Evolutionary conservation across 2,113 vertebrate species (phyloP).

Genomic region (Mesoclemmys tuberculata): DNA sequence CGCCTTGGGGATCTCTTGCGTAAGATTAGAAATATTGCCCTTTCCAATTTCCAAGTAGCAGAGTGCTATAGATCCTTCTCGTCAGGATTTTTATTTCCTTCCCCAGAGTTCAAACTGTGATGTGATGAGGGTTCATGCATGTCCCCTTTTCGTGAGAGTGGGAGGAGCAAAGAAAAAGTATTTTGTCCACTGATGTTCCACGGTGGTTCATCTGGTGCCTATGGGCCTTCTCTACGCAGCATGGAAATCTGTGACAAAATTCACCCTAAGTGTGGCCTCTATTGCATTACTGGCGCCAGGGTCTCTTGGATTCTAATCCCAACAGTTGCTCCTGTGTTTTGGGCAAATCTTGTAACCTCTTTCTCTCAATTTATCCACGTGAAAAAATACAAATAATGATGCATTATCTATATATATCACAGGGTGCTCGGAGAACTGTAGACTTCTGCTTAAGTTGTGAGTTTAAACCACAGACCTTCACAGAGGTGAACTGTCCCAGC

Average conservation of each 20-base stretch:
- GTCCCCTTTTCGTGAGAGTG: not conserved
- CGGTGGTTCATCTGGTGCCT: not conserved
- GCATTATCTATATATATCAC: not conserved
- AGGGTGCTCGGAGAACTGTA: not conserved
- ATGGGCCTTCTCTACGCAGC: not conserved
- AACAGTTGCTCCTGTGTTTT: not conserved
- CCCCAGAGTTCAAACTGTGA: not conserved
- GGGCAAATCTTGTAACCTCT: conserved; percentile 17
- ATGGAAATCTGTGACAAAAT: not conserved
- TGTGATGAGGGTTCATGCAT: not conserved
- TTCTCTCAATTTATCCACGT: not conserved
- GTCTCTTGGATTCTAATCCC: not conserved
- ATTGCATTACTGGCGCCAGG: not conserved
- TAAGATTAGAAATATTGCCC: not conserved
- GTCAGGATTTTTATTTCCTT: not conserved
- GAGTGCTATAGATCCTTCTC: not conserved
- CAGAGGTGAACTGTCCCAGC: not conserved
- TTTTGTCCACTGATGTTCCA: not conserved
- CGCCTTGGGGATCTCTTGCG: not conserved
- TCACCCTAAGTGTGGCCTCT: not conserved
- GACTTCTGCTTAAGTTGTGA: not conserved
- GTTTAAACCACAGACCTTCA: conserved; percentile 3
- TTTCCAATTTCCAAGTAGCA: not conserved
- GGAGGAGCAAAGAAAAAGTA: not conserved
- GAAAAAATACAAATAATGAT: conserved; percentile 20